phyloP scores from a whole-genome alignment of 2,113 vertebrate species.

The Zosterops japonicus region DNA sequence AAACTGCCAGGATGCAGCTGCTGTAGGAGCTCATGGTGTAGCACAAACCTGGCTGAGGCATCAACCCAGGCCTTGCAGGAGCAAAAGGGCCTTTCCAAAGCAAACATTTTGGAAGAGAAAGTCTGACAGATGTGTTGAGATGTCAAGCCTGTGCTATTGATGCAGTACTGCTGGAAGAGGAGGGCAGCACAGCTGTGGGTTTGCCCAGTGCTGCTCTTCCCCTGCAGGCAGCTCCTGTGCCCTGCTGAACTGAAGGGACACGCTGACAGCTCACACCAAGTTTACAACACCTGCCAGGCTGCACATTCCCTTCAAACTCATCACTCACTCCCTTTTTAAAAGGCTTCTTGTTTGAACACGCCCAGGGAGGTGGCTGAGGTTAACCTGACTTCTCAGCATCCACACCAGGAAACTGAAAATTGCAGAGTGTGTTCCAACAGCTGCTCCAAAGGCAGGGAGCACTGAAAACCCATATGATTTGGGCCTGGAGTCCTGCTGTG shows the following conservation, averaged over 20 bases:
- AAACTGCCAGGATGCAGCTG: neutral
- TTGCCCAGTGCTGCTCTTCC: neutral
- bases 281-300: neutral
- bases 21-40: fast-evolving
- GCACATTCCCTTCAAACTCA: neutral
- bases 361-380: neutral
- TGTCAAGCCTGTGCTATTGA: neutral
- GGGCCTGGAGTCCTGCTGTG: neutral
- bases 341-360: neutral
- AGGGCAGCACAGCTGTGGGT: neutral
- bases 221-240: neutral
- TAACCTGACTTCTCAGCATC: neutral
- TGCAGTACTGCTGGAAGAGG: neutral
- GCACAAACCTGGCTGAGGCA: neutral
- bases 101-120: neutral
- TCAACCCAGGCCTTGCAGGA: neutral
- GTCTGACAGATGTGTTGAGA: fast-evolving
- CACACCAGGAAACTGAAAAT: neutral
- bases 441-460: neutral
- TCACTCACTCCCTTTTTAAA: neutral
- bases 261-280: neutral
- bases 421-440: neutral
- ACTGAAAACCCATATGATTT: no score
- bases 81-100: neutral
- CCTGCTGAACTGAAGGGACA: neutral